A percentile compares a stretch with the other conserved stretches of the same genome.
Evolutionary conservation across 2,888 invertebrate species (phyloP).

Genomic region (Apotomis betuletana): DNA sequence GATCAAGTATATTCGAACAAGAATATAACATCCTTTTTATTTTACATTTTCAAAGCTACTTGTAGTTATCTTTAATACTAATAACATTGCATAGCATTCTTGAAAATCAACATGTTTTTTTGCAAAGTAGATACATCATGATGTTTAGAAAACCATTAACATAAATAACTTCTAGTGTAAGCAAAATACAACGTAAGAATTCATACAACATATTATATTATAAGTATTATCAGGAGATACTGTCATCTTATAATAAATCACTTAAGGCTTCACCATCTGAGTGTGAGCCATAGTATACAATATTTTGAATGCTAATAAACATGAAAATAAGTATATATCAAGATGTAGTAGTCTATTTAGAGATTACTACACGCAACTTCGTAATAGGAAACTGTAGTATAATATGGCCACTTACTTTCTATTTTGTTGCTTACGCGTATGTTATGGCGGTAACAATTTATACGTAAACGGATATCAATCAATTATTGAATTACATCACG

Average conservation of each 20-base stretch:
- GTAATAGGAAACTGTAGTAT: background rate
- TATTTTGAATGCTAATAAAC: background rate
- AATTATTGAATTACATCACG: constrained; percentile 13
- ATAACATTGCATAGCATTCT: too few relatives aligned
- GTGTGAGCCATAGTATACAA: background rate
- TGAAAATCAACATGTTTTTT: too few relatives aligned
- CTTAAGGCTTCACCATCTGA: background rate
- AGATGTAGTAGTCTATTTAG: background rate
- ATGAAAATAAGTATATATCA: background rate
- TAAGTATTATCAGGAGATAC: too few relatives aligned
- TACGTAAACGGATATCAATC: background rate
- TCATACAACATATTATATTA: too few relatives aligned
- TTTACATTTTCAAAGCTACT: too few relatives aligned
- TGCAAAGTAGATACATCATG: too few relatives aligned
- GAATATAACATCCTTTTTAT: background rate
- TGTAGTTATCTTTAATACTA: too few relatives aligned
- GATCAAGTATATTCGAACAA: constrained; percentile 4
- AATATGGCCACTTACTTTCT: background rate
- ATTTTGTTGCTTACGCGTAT: background rate
- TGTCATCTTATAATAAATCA: too few relatives aligned
- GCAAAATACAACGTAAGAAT: too few relatives aligned
- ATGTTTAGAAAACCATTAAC: too few relatives aligned
- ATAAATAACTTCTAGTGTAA: too few relatives aligned
- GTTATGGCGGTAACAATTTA: background rate
- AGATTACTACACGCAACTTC: background rate